Conservation (phyloP, 2,113 vertebrate species). For the Notechis scutatus region DNA sequence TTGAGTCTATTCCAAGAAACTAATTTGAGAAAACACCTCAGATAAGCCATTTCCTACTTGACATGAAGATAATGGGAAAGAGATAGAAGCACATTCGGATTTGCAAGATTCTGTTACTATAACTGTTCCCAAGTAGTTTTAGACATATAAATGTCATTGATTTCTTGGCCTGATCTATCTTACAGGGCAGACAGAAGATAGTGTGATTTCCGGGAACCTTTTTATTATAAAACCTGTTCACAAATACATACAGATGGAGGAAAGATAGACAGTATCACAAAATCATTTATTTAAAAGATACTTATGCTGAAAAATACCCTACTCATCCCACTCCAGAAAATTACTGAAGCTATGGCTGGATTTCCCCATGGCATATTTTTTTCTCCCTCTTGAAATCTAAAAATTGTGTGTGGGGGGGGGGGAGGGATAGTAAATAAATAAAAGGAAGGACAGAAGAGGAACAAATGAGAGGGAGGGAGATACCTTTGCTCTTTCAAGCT, state of each 20-base stretch:
- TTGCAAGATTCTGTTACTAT: neutral
- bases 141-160: neutral
- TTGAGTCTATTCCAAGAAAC: neutral
- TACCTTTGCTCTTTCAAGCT: constrained; percentile 96
- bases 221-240: neutral
- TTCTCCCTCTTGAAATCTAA: neutral
- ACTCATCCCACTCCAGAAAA: neutral
- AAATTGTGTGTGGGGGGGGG: neutral
- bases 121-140: neutral
- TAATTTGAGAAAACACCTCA: neutral
- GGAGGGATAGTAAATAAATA: neutral
- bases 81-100: neutral
- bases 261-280: neutral
- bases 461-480: constrained; percentile 1
- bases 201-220: neutral
- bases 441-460: neutral
- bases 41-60: neutral
- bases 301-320: neutral
- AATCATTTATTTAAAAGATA: neutral
- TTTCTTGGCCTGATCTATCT: neutral
- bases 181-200: neutral
- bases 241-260: neutral
- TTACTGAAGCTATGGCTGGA: neutral
- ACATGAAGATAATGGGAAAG: neutral
- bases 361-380: neutral